A percentile compares a stretch with the other conserved stretches of the same genome.
Evolutionary conservation across 2,888 invertebrate species (phyloP).

Genomic region (Drosophila barbarae): DNA sequence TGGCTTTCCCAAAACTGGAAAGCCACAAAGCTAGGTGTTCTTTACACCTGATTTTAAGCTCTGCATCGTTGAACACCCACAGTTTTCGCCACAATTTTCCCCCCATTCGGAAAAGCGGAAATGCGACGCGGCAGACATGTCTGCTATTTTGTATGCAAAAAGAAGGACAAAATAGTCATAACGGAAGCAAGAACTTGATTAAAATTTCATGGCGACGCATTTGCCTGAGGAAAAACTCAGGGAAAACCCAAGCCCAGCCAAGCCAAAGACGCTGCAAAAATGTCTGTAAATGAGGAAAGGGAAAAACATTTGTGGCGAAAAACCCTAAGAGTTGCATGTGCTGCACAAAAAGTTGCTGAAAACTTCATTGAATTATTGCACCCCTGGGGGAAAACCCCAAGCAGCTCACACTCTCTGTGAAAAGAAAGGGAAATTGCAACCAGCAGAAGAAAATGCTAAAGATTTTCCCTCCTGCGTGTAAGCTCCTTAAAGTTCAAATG

Average conservation of each 20-base stretch:
- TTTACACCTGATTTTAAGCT: constrained; percentile 17
- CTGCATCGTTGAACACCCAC: background rate
- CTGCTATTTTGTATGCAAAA: constrained; percentile 57
- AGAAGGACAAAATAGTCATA: constrained; percentile 31
- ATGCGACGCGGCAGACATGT: constrained; percentile 67
- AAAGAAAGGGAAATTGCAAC: constrained; percentile 45
- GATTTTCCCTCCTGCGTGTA: constrained; percentile 1
- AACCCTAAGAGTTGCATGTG: constrained; percentile 19
- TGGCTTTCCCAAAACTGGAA: constrained; percentile 4
- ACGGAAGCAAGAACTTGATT: constrained; percentile 67
- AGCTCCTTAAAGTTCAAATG: constrained; percentile 31
- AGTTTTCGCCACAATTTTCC: background rate
- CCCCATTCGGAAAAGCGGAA: constrained; percentile 48
- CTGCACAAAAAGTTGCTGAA: constrained; percentile 53
- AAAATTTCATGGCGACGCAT: constrained; percentile 71
- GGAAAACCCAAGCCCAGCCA: constrained; percentile 18
- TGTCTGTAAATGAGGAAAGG: constrained; percentile 23
- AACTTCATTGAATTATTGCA: constrained; percentile 58
- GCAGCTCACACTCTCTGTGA: constrained; percentile 2
- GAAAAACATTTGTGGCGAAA: constrained; percentile 20
- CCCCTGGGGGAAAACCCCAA: constrained; percentile 39
- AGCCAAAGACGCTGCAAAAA: constrained; percentile 24
- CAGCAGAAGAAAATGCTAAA: constrained; percentile 5
- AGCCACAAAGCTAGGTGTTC: constrained; percentile 18
- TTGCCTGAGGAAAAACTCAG: constrained; percentile 41